Conservation (phyloP, 2,888 invertebrate genomes). For the Lithophane semibrunnea region DNA sequence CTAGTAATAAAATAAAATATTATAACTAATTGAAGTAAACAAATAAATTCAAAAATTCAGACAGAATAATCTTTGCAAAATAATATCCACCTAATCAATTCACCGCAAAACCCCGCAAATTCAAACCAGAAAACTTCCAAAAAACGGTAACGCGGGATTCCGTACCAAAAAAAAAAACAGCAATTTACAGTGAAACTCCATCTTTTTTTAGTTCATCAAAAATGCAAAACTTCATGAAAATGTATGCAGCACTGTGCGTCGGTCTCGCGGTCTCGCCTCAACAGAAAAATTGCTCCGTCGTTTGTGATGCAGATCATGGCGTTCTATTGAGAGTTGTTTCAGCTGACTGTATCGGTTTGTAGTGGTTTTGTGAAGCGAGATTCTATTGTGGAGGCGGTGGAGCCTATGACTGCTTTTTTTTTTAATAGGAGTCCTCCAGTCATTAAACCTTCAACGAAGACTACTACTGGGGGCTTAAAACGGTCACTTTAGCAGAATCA, state of each 20-base stretch:
- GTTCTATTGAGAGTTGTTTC: slow-evolving; percentile 57
- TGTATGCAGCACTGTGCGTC: slow-evolving; percentile 80
- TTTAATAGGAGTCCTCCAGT: too few relatives aligned
- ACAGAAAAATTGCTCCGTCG: slow-evolving; percentile 75
- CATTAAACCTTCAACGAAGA: too few relatives aligned
- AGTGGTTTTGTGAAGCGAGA: slow-evolving; percentile 28
- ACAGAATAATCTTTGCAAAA: not conserved
- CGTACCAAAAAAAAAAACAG: slow-evolving; percentile 68
- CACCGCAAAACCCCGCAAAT: slow-evolving; percentile 22
- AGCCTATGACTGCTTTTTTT: not conserved
- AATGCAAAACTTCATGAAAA: slow-evolving; percentile 87
- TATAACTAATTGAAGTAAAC: not conserved
- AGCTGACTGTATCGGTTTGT: slow-evolving; percentile 47
- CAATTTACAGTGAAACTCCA: slow-evolving; percentile 69
- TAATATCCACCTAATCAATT: slow-evolving; percentile 16
- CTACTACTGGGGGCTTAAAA: not conserved
- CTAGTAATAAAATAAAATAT: not conserved
- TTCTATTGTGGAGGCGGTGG: not conserved
- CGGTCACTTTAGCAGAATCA: too few relatives aligned
- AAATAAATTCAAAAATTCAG: not conserved
- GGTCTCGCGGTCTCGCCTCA: slow-evolving; percentile 74
- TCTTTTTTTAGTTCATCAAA: slow-evolving; percentile 85
- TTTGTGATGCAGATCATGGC: slow-evolving; percentile 80
- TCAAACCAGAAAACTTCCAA: slow-evolving; percentile 43
- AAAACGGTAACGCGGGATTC: slow-evolving; percentile 45